A percentile compares a stretch with the other conserved stretches of the same genome.
These are phyloP conservation scores for Petrocephalus schoutedeni DNA, from an alignment of 2,797 vertebrate genomes.

Conservation along the genomic window DNA sequence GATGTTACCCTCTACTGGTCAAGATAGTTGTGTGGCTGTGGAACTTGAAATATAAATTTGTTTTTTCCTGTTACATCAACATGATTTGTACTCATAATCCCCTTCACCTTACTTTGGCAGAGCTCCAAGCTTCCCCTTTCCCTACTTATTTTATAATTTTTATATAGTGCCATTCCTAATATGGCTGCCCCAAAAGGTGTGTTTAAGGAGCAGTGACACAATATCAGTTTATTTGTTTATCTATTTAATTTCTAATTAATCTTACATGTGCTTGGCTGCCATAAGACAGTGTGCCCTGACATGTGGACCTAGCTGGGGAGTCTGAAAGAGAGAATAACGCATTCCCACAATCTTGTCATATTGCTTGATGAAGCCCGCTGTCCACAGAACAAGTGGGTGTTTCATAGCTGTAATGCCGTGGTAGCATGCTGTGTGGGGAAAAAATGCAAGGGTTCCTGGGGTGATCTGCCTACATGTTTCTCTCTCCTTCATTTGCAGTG, in stretches of 20 bases:
- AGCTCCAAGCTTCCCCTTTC: background rate
- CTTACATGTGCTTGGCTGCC: background rate
- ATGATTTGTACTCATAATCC: background rate
- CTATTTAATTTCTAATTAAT: background rate
- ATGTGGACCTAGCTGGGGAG: background rate
- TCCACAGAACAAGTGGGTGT: background rate
- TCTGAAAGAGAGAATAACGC: background rate
- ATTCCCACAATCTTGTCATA: background rate
- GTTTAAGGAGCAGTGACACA: background rate
- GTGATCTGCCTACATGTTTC: background rate
- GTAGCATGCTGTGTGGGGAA: background rate
- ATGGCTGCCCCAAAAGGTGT: background rate
- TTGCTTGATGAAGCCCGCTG: background rate
- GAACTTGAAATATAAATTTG: background rate
- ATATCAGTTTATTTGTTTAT: background rate
- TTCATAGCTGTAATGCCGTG: background rate
- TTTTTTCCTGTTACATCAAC: background rate
- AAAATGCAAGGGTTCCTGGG: background rate
- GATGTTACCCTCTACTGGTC: background rate
- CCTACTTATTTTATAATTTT: background rate
- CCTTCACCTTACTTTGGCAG: background rate
- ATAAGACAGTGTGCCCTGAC: background rate
- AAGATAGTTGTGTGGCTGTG: background rate
- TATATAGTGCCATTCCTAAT: background rate
- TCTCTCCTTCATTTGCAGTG: slow-evolving; percentile 50